These are phyloP conservation scores for Lottia gigantea DNA, from an alignment of 2,888 invertebrate genomes.

Conservation along the genomic window DNA sequence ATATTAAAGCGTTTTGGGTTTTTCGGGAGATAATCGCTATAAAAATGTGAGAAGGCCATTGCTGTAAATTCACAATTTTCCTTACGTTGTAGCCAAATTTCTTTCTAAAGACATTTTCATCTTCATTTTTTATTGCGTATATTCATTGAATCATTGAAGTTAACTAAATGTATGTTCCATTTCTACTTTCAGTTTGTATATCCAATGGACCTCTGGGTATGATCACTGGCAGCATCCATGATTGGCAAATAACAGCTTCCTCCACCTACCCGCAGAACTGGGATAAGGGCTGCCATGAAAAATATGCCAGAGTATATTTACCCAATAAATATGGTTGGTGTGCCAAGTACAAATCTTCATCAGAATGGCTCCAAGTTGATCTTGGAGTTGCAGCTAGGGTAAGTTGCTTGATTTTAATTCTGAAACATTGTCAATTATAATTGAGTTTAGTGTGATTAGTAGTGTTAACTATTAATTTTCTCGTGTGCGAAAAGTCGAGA, in stretches of 20 bases:
- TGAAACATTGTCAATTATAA: too few relatives aligned
- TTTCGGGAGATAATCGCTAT: too few relatives aligned
- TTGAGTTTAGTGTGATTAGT: too few relatives aligned
- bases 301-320: conserved; percentile 70
- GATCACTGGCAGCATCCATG: conserved; percentile 70
- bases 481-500: too few relatives aligned
- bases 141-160: too few relatives aligned
- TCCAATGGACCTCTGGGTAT: conserved; percentile 68
- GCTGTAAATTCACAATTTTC: too few relatives aligned
- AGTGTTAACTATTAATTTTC: too few relatives aligned
- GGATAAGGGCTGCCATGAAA: conserved; percentile 69
- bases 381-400: conserved; percentile 71
- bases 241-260: conserved; percentile 72
- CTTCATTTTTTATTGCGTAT: too few relatives aligned
- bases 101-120: too few relatives aligned
- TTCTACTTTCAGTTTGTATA: conserved; percentile 52
- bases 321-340: conserved; percentile 71
- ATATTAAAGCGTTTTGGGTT: too few relatives aligned
- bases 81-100: too few relatives aligned
- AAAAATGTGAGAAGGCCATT: too few relatives aligned
- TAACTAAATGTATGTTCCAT: not conserved
- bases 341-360: conserved; percentile 69
- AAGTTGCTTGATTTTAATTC: conserved; percentile 30
- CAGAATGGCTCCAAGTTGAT: conserved; percentile 72
- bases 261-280: conserved; percentile 68